Percentiles rank a stretch among this genome's conserved stretches.
phyloP scores from a whole-genome alignment of 2,113 vertebrate species.

The Mobula birostris region DNA sequence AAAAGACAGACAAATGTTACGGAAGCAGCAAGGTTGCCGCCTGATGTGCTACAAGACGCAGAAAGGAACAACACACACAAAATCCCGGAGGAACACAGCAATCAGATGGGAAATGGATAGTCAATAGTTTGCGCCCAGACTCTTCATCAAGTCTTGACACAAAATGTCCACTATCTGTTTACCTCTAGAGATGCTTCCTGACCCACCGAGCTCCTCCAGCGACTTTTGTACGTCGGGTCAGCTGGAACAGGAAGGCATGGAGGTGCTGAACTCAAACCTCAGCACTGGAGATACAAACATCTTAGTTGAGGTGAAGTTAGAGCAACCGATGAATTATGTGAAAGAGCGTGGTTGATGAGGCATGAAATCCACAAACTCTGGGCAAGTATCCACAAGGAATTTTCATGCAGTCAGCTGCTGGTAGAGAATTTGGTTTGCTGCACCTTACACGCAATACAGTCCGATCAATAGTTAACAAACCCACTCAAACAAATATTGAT shows the following conservation, averaged over 20 bases:
- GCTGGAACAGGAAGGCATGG: background rate
- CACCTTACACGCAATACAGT: background rate
- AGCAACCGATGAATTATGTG: background rate
- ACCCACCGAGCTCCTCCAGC: too few species aligned
- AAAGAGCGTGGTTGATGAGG: background rate
- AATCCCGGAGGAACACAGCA: too few species aligned
- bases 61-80: too few species aligned
- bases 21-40: too few species aligned
- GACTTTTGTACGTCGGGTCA: too few species aligned
- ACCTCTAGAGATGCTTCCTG: too few species aligned
- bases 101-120: too few species aligned
- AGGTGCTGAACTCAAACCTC: background rate
- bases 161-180: too few species aligned
- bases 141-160: too few species aligned
- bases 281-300: background rate
- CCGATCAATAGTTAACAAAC: background rate
- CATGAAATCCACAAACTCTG: background rate
- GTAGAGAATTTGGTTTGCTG: background rate
- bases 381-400: background rate
- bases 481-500: conserved; percentile 16
- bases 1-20: too few species aligned
- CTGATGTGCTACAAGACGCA: too few species aligned
- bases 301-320: background rate
- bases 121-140: too few species aligned
- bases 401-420: background rate